Conservation (phyloP, 2,113 vertebrate species). For the Lonchura striata region DNA sequence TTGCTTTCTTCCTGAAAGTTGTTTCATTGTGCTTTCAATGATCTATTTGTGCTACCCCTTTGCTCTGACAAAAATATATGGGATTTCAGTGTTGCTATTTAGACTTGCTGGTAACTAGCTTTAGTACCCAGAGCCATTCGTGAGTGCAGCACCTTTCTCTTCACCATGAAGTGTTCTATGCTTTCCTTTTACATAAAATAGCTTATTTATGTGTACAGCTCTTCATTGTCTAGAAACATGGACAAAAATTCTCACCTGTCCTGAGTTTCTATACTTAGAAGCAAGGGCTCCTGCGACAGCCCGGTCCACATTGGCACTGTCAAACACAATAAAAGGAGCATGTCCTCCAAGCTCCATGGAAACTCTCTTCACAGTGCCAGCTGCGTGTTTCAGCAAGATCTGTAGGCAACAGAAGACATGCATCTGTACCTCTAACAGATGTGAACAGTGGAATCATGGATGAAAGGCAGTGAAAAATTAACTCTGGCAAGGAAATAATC, state of each 20-base stretch:
- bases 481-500: not conserved
- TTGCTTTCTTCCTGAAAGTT: not conserved
- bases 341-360: constrained; percentile 98
- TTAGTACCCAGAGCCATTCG: not conserved
- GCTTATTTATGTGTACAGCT: not conserved
- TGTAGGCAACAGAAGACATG: constrained; percentile 54
- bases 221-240: not conserved
- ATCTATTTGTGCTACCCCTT: not conserved
- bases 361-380: constrained; percentile 87
- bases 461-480: not conserved
- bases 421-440: not conserved
- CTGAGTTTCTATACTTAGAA: constrained; percentile 93
- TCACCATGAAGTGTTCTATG: not conserved
- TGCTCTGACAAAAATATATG: not conserved
- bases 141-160: not conserved
- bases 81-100: not conserved
- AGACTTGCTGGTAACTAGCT: not conserved
- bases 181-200: not conserved
- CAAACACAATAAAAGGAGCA: constrained; percentile 96
- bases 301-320: constrained; percentile 85
- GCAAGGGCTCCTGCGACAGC: constrained; percentile 88
- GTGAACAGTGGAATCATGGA: not conserved
- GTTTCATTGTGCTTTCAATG: not conserved
- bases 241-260: constrained; percentile 80
- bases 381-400: constrained; percentile 84